Conservation (phyloP, 2,797 vertebrate species). For the Poecilia velifera region DNA sequence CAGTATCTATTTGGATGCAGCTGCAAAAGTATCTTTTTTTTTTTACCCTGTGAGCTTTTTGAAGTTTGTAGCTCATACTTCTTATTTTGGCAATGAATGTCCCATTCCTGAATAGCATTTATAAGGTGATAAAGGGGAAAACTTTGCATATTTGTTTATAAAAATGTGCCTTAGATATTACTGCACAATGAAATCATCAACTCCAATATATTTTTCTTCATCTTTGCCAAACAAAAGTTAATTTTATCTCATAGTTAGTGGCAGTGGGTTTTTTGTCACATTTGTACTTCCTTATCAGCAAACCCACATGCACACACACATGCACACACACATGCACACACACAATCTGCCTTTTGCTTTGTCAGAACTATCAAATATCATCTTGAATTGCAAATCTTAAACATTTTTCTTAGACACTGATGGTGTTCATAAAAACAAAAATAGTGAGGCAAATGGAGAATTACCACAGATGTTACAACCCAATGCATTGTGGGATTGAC, state of each 20-base stretch:
- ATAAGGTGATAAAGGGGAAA: not conserved
- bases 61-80: not conserved
- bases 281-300: not conserved
- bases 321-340: not conserved
- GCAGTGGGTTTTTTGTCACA: not conserved
- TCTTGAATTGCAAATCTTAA: not conserved
- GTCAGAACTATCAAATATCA: not conserved
- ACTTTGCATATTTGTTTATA: not conserved
- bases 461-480: not conserved
- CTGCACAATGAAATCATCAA: not conserved
- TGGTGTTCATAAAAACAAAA: not conserved
- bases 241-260: not conserved
- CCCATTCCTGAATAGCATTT: not conserved
- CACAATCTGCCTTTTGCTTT: not conserved
- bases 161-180: not conserved
- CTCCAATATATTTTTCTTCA: not conserved
- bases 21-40: not conserved
- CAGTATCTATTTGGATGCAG: not conserved
- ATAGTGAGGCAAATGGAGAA: not conserved
- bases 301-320: not conserved
- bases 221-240: not conserved
- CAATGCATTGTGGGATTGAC: not conserved
- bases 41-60: not conserved
- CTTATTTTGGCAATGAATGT: not conserved
- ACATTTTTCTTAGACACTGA: not conserved